Conservation (phyloP, 2,113 vertebrate species). For the Lucifuga dentata region DNA sequence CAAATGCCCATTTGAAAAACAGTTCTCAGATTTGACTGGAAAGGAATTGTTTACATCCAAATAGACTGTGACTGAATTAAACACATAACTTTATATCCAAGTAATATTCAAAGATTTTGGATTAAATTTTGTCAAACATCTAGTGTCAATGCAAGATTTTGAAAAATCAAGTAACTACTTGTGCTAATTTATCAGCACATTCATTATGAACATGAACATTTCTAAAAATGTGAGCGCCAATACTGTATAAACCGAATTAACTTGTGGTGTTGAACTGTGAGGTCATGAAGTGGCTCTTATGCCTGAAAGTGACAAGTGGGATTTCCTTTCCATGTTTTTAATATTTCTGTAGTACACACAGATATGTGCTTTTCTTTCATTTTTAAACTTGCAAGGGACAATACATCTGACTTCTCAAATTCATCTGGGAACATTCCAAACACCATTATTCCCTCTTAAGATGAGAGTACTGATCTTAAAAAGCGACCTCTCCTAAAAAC, state of each 20-base stretch:
- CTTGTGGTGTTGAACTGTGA: too few species aligned
- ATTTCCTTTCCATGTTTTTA: too few species aligned
- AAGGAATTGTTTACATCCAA: not conserved
- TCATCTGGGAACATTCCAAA: constrained; percentile 65
- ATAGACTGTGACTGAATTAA: not conserved
- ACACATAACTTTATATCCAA: too few species aligned
- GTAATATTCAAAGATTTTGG: not conserved
- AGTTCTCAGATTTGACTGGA: not conserved
- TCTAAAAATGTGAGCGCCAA: not conserved
- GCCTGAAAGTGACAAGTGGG: constrained; percentile 39
- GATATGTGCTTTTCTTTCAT: constrained; percentile 35
- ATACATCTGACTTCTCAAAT: constrained; percentile 60
- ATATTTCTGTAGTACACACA: too few species aligned
- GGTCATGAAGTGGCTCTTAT: constrained; percentile 15
- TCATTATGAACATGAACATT: not conserved
- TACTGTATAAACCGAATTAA: not conserved
- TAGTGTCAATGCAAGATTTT: not conserved
- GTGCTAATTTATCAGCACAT: too few species aligned
- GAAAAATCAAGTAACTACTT: too few species aligned
- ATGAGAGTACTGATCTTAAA: constrained; percentile 59
- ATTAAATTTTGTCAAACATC: not conserved
- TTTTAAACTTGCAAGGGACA: constrained; percentile 54
- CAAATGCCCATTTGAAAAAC: not conserved
- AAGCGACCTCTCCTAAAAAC: constrained; percentile 46
- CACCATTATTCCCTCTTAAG: constrained; percentile 67